phyloP scores from a whole-genome alignment of 2,113 vertebrate genomes.

The Melanerpes formicivorus region DNA sequence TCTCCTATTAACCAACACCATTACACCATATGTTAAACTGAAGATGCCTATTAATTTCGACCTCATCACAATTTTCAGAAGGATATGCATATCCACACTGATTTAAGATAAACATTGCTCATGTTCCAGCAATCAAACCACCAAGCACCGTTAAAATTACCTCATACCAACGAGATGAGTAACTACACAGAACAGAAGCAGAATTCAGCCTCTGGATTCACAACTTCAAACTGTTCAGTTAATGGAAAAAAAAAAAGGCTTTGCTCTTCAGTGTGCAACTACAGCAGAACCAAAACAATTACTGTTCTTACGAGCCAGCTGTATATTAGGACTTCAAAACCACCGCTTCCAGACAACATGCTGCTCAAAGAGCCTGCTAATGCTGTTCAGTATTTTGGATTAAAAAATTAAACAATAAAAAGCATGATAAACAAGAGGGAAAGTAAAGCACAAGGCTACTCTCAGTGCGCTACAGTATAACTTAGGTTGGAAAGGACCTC shows the following conservation, averaged over 20 bases:
- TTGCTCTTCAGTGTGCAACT: neutral
- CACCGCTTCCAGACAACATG: slow-evolving; percentile 18
- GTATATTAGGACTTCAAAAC: neutral
- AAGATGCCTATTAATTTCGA: neutral
- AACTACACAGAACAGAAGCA: slow-evolving; percentile 1
- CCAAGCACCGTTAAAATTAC: slow-evolving; percentile 6
- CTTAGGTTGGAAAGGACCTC: no score
- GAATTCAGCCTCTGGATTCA: slow-evolving; percentile 14
- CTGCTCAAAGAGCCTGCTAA: slow-evolving; percentile 36
- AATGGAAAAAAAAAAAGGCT: neutral
- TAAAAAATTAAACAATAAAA: neutral
- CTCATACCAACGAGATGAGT: neutral
- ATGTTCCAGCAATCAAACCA: neutral
- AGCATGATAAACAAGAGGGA: neutral
- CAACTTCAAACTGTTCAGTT: neutral
- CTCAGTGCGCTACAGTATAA: neutral
- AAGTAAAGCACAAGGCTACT: slow-evolving; percentile 13
- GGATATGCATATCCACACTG: slow-evolving; percentile 11
- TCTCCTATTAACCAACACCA: neutral
- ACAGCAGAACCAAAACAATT: slow-evolving; percentile 11
- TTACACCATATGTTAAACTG: neutral
- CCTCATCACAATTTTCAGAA: slow-evolving; percentile 9
- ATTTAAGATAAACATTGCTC: slow-evolving; percentile 17
- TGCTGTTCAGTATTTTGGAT: neutral
- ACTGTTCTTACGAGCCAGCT: slow-evolving; percentile 36